Base-by-base conservation (phyloP, 2,113 vertebrate genomes). In the Martes martes region DNA sequence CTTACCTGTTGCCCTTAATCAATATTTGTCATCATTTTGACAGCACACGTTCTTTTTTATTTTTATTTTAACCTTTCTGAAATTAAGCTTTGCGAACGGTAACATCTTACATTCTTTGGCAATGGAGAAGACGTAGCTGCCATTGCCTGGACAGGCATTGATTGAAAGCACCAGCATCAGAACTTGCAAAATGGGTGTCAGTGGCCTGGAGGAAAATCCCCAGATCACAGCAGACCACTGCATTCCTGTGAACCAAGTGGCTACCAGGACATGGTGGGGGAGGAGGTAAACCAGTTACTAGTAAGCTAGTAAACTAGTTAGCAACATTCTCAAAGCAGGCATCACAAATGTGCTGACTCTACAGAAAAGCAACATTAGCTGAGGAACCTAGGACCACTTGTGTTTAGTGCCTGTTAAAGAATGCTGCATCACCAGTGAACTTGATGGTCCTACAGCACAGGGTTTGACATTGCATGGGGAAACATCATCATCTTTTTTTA, bases 381-480 rank as follows among this genome's bases (percentile, higher is more conserved):
- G 1, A 86, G 42, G 16, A 67, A 15, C 14, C 45, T 52, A 23
- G 89, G 13, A n/a, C 19, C 31, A 2, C 14, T 9, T 57, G 24
- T 57, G 36, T 89, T 69, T 63, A 59, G 47, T n/a, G 1, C 57
- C 13, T 18, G 47, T 92, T 76, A 36, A 84, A 57, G 57, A 80
- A 23, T 57, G 36, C n/a, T 23, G 2, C 9, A 5, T 73, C 36
- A 33, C 16, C 15, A 36, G 11, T 39, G 31, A 23, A 13, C 33
- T 39, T 63, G 82, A 31, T 26, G 57, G 9, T 33, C 74, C 76
- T 57, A 9, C 19, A 84, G 61, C 23, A 74, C 52, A 36, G 50
- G 10, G 2, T 0, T 0, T 14, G 11, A 33, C 24, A 16, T 4
- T 5, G 50, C 26, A 6, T 18, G 6, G 50, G 59, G 63, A 83